Base-by-base conservation (phyloP, 1,140 invertebrate genomes). In the Drosophila auraria region DNA sequence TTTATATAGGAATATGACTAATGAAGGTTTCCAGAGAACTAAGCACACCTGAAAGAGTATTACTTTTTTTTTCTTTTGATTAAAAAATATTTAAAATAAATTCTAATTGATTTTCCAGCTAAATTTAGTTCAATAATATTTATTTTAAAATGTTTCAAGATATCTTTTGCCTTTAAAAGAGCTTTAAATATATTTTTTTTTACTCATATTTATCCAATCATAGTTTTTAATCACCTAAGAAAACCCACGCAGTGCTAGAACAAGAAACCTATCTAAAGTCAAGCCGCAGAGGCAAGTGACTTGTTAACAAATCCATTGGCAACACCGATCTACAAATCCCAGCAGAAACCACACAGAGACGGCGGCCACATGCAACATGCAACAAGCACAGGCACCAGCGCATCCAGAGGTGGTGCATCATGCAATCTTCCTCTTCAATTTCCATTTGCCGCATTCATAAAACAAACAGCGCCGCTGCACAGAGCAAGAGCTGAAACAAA, bases 341-440 rank as follows among this genome's bases (percentile, higher is more conserved):
- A 57, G 8, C 40, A 36, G 20, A 40, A 57, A 57, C 54, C 54
- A 53, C 49, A 49, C 20, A 15, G 47, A 20, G 20, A 0, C 20
- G 5, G 2, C 12, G 12, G 20, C 47, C 20, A 23, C 54, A 57
- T 40, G 54, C 36, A 40, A 57, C 54, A 57, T 57, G 54, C 54
- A 57, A 57, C 36, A 40, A 57, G 54, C 20, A 36, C 54, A n/a
- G 3, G 53, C 56, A 42, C 42, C 40, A 58, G 36, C 56, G 23
- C 63, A 65, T 65, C 63, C 57, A 65, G 38, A 56, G 36, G 20
- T 63, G 63, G 50, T 61, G 59, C 65, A 79, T 59, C 76, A 79
- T 79, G 76, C 76, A 79, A 79, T 79, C 59, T 79, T 59, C 59
- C 76, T 71, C 58, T 64, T 63, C 58, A 63, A 71, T 78, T 78